Evolutionary conservation across 2,888 invertebrate genomes (phyloP).

Genomic region (Drosophila mulleri): DNA sequence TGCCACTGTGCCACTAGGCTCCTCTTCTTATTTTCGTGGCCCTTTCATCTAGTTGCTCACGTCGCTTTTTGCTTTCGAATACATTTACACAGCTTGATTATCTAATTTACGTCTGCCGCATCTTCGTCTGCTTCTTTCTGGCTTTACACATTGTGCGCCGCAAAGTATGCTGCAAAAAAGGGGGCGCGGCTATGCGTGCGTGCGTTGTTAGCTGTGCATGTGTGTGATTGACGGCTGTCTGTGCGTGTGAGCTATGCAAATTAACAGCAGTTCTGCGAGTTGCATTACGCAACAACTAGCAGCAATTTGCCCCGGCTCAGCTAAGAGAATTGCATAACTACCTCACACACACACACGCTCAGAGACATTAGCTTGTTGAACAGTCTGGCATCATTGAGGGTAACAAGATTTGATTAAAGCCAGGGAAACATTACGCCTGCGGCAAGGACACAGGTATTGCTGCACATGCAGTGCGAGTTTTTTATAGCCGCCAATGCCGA

Average conservation of each 20-base stretch:
- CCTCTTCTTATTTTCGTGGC: not conserved
- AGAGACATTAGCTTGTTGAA: conserved; percentile 3
- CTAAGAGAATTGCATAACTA: conserved; percentile 38
- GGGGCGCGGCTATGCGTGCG: not conserved
- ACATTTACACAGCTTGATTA: not conserved
- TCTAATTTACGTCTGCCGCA: not conserved
- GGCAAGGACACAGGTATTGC: conserved; percentile 33
- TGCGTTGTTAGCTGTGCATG: not conserved
- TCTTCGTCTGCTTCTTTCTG: not conserved
- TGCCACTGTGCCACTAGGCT: not conserved
- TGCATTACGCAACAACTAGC: conserved; percentile 48
- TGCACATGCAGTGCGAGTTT: conserved; percentile 42
- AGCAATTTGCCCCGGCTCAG: conserved; percentile 35
- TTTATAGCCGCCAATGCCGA: conserved; percentile 29
- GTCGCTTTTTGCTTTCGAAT: not conserved
- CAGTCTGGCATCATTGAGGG: conserved; percentile 26
- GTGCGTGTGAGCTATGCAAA: conserved; percentile 40
- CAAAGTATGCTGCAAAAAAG: conserved; percentile 16
- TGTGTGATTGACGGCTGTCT: conserved; percentile 11
- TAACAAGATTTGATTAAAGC: conserved; percentile 54
- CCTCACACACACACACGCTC: not conserved
- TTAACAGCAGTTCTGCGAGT: conserved; percentile 27
- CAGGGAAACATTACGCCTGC: conserved; percentile 21
- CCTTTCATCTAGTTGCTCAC: not conserved
- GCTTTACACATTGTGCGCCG: not conserved